Base-by-base conservation (phyloP, 2,888 invertebrate species). In the Diarsia brunnea region DNA sequence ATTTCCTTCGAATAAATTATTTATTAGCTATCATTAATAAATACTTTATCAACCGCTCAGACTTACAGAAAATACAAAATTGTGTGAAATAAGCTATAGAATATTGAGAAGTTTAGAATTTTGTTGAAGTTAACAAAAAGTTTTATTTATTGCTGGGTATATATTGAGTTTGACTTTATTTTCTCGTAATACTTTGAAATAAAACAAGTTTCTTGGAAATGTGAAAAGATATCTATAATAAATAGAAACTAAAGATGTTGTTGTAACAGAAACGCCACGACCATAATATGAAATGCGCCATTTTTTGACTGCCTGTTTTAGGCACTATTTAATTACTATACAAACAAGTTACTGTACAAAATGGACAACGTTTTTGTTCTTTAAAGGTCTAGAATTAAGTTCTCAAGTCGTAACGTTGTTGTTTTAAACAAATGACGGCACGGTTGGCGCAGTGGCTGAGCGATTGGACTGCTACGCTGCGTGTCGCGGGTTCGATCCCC, bases 1-100 rank as follows among this genome's bases (percentile, higher is more conserved):
- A 61, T 53, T 61, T 61, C 16, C 31, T 21, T 8, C 4, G 5
- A 70, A 75, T 79, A 71, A 71, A 75, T 80, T 49, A 71, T 61
- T 55, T 45, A 49, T 58, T 8, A n/a, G 24, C 14, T 47, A 43
- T 24, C 68, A 75, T 66, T 69, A 80, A 61, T 69, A 63, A 69
- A 65, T 75, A 63, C 66, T 75, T 67, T 67, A 69, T 72, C 24
- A 79, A 55, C 16, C 45, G 16, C 55, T 51, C 8, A 38, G 49
- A 51, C 31, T 55, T 51, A 69, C 61, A 55, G 69, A 75, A 68
- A 70, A 51, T 24, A 67, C 38, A 43, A 67, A 69, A 63, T 79
- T 69, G 2, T 66, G 65, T 24, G 43, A 60, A 72, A 69, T 58
- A 69, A 66, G 68, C 68, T 58, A 10, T 16, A 16, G 10, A 73